Percentiles rank a stretch among this genome's conserved stretches.
phyloP scores from a whole-genome alignment of 1,140 invertebrate genomes.

The Apolygus lucorum region DNA sequence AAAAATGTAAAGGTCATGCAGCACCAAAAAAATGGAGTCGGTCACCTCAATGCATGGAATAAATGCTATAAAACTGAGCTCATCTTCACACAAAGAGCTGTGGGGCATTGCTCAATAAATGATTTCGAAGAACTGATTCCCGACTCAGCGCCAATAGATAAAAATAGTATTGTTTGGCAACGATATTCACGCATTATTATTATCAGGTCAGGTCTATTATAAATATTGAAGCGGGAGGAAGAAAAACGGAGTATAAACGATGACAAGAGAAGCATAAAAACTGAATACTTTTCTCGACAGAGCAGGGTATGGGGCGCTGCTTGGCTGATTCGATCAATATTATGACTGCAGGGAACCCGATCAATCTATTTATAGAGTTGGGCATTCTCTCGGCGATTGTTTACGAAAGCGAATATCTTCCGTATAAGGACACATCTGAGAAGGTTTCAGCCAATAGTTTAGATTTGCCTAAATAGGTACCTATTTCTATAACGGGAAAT shows the following conservation, averaged over 20 bases:
- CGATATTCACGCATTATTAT: not conserved
- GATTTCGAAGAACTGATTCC: not conserved
- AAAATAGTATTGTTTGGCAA: conserved; percentile 1
- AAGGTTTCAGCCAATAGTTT: not conserved
- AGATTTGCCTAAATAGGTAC: too few relatives aligned
- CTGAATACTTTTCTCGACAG: not conserved
- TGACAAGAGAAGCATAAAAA: not conserved
- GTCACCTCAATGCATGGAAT: too few relatives aligned
- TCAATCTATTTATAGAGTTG: not conserved
- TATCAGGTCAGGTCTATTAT: conserved; percentile 1
- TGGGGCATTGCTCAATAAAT: not conserved
- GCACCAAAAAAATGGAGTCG: too few relatives aligned
- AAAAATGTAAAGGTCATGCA: too few relatives aligned
- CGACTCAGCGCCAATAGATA: not conserved
- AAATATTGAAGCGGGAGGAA: not conserved
- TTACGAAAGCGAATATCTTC: not conserved
- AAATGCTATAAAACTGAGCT: not conserved
- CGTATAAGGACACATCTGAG: not conserved
- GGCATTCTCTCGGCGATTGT: not conserved
- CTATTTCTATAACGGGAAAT: too few relatives aligned
- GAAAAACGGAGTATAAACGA: not conserved
- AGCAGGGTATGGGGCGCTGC: not conserved
- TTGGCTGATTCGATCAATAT: not conserved
- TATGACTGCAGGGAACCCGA: not conserved
- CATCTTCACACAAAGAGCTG: not conserved